A percentile compares a stretch with the other conserved stretches of the same genome.
Evolutionary conservation across 2,888 invertebrate species (phyloP).

Genomic region (Drosophila phalerata): DNA sequence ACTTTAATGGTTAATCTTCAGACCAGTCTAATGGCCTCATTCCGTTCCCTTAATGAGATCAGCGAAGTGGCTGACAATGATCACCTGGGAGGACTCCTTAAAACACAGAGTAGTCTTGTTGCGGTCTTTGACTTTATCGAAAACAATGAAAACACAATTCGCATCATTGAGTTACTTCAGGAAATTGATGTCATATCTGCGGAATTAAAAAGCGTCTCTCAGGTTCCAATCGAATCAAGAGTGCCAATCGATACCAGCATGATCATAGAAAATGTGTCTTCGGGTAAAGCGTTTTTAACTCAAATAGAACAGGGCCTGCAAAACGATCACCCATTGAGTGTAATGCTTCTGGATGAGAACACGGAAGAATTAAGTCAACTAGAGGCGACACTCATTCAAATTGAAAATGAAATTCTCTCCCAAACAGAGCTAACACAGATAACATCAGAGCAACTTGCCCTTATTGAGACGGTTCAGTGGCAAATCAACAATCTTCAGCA

Average conservation of each 20-base stretch:
- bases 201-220: conserved; percentile 66
- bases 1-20: conserved; percentile 78
- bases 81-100: conserved; percentile 63
- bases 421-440: conserved; percentile 62
- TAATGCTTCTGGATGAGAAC: conserved; percentile 70
- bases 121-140: conserved; percentile 83
- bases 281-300: conserved; percentile 71
- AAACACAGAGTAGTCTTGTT: conserved; percentile 76
- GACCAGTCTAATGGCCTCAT: conserved; percentile 80
- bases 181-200: conserved; percentile 80
- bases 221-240: conserved; percentile 18
- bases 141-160: conserved; percentile 75
- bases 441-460: conserved; percentile 60
- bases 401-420: conserved; percentile 75
- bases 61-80: conserved; percentile 68
- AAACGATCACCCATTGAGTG: conserved; percentile 62
- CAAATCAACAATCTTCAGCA: conserved; percentile 72
- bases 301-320: conserved; percentile 77
- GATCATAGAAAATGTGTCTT: conserved; percentile 72
- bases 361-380: conserved; percentile 69
- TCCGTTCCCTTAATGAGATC: conserved; percentile 80
- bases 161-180: conserved; percentile 83
- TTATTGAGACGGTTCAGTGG: conserved; percentile 72
- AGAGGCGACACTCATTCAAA: conserved; percentile 61
- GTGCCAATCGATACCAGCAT: conserved; percentile 58